Evolutionary conservation across 2,113 vertebrate species (phyloP), one percentile per base, ranked within the genome.

Genomic region (Campylomormyrus tamandua): DNA sequence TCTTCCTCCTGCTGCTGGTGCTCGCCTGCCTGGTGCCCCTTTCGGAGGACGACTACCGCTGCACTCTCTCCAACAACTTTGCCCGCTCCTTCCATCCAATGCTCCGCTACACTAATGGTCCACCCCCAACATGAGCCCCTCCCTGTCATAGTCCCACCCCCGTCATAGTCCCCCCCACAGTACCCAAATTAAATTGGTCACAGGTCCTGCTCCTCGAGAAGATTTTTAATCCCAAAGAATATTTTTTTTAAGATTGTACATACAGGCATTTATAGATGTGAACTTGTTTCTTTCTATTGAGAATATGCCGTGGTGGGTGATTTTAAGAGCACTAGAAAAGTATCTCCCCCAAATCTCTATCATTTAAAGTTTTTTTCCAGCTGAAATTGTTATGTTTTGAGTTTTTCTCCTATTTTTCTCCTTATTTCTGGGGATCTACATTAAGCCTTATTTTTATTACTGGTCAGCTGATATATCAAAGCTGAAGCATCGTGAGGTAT

Each of bases 71-170:
- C 92, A 99, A 99, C 95, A 99, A 98, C 95, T 98, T 99, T 0
- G 97, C 98, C 89, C 94, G 96, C 5, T 99, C 98, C 24, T 97
- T 99, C 90, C 95, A 98, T 91, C 98, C 97, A 70, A 99, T 98
- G 98, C 92, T 99, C 85, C 95, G 89, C 56, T 99, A 99, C 90
- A 98, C 96, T 93, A 98, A 98, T 0, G 98, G 98, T 0, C 98
- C 98, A 0, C 98, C 98, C 0, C 98, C 98, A 2, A 98, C 97
- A 52, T 96, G 91, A 96, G 31, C 10, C 87, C 53, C 10, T 4
- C 62, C 62, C 3, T 10, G 13, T 70, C 62, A 70, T 1, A 70
- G 62, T 27, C 1, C 98, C 98, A 0, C 98, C 98, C 0, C 98
- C 98, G 1, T 98, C 97, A 56, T 96, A 91, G 96, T 27, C 35